A percentile compares a stretch with the other conserved stretches of the same genome.
Evolutionary conservation across 2,888 invertebrate species (phyloP).

Genomic region (Drosophila fungiperda): DNA sequence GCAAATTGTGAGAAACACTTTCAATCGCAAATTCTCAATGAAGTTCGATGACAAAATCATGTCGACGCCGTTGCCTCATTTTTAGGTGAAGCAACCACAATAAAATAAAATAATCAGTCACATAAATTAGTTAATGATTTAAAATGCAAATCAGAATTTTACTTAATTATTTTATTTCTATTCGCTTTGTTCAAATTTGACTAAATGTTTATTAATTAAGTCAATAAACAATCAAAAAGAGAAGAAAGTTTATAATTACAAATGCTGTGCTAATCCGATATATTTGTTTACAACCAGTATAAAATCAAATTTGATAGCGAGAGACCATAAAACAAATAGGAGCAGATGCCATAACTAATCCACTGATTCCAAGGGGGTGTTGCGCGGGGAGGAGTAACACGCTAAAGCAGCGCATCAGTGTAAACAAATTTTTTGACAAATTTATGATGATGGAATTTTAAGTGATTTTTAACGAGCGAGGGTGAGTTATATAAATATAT

Average conservation of each 20-base stretch:
- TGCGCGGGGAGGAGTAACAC: conserved; percentile 10
- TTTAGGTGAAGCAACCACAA: background rate
- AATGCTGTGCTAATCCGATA: conserved; percentile 13
- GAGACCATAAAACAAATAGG: conserved; percentile 39
- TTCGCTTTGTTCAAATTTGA: background rate
- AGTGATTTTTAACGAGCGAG: conserved; percentile 85
- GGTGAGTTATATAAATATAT: conserved; percentile 21
- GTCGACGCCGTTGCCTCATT: background rate
- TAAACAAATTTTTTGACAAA: conserved; percentile 79
- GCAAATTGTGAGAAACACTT: conserved; percentile 9
- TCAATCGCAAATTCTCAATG: conserved; percentile 24
- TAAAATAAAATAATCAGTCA: background rate
- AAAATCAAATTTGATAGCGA: conserved; percentile 25
- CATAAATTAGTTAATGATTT: background rate
- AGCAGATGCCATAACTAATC: conserved; percentile 51
- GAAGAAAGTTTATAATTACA: conserved; percentile 15
- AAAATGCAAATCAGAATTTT: background rate
- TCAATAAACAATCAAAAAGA: no score
- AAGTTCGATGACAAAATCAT: conserved; percentile 11
- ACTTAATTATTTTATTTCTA: background rate
- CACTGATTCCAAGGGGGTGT: conserved; percentile 1
- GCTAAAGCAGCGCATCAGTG: conserved; percentile 36
- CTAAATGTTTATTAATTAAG: no score
- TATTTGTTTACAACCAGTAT: conserved; percentile 26
- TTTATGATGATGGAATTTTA: conserved; percentile 85